Conservation (phyloP, 1,140 invertebrate genomes). For the Apis cerana region DNA sequence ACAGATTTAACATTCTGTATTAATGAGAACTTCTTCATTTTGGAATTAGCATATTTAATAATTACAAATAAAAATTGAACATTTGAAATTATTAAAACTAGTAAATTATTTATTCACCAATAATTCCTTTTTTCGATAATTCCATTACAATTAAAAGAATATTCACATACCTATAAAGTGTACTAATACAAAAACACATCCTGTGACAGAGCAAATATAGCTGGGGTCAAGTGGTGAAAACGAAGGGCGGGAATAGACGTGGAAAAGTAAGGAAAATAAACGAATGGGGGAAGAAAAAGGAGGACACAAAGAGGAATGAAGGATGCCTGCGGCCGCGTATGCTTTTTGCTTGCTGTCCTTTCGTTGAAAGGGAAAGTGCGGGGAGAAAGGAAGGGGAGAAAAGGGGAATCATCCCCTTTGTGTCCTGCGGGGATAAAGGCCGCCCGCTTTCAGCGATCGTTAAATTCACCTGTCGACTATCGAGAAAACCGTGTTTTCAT, state of each 20-base stretch:
- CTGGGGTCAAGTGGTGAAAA: constrained; percentile 57
- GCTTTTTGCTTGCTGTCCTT: constrained; percentile 34
- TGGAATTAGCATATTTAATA: too few species aligned
- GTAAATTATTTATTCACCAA: too few species aligned
- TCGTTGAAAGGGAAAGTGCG: constrained; percentile 25
- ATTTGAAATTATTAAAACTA: too few species aligned
- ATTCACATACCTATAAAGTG: not conserved
- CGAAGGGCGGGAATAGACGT: constrained; percentile 23
- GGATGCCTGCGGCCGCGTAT: constrained; percentile 15
- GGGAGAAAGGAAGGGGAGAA: not conserved
- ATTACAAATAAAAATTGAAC: too few species aligned
- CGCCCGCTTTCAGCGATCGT: constrained; percentile 31
- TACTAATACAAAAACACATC: not conserved
- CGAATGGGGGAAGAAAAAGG: constrained; percentile 24
- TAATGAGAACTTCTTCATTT: too few species aligned
- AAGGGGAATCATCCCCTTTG: not conserved
- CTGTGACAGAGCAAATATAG: not conserved
- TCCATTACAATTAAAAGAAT: too few species aligned
- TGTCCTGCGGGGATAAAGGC: constrained; percentile 1
- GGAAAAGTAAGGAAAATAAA: constrained; percentile 41
- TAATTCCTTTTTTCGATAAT: too few species aligned
- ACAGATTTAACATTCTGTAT: too few species aligned
- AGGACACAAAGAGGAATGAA: not conserved
- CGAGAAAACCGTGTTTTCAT: not conserved
- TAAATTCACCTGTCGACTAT: not conserved